These are phyloP conservation scores for Drosophila pegasa DNA, from an alignment of 2,888 invertebrate species.

Conservation along the genomic window DNA sequence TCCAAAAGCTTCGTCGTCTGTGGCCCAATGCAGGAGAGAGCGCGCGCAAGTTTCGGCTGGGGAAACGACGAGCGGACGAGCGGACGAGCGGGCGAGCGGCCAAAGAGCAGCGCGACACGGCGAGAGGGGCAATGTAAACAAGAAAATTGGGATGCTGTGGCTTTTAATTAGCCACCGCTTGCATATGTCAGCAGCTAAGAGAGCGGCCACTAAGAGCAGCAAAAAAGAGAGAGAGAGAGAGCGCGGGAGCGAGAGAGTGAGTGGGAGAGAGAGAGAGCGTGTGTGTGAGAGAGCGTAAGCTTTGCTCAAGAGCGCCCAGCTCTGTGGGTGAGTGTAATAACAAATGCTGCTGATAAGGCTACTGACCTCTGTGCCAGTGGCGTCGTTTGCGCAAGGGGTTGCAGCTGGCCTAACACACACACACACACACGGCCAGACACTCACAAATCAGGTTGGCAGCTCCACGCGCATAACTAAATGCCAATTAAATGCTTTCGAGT, in stretches of 20 bases:
- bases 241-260: neutral
- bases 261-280: neutral
- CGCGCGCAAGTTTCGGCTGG: constrained; percentile 33
- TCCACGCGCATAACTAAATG: constrained; percentile 38
- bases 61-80: too few species aligned
- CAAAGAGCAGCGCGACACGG: constrained; percentile 19
- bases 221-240: neutral
- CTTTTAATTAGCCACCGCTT: constrained; percentile 83
- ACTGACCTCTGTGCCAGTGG: constrained; percentile 75
- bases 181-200: constrained; percentile 65
- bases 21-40: constrained; percentile 39
- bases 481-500: constrained; percentile 68
- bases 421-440: constrained; percentile 4
- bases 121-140: constrained; percentile 76
- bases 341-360: constrained; percentile 69
- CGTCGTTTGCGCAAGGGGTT: constrained; percentile 43
- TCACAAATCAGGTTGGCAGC: constrained; percentile 55
- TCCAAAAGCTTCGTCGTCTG: constrained; percentile 47
- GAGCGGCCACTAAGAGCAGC: constrained; percentile 16
- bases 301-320: constrained; percentile 20
- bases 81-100: too few species aligned
- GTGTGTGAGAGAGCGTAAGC: constrained; percentile 20
- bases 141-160: constrained; percentile 57
- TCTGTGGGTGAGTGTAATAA: constrained; percentile 50
- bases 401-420: constrained; percentile 18